A percentile compares a stretch with the other conserved stretches of the same genome.
Evolutionary conservation across 2,888 invertebrate species (phyloP).

Genomic region (Aphrophora alni): DNA sequence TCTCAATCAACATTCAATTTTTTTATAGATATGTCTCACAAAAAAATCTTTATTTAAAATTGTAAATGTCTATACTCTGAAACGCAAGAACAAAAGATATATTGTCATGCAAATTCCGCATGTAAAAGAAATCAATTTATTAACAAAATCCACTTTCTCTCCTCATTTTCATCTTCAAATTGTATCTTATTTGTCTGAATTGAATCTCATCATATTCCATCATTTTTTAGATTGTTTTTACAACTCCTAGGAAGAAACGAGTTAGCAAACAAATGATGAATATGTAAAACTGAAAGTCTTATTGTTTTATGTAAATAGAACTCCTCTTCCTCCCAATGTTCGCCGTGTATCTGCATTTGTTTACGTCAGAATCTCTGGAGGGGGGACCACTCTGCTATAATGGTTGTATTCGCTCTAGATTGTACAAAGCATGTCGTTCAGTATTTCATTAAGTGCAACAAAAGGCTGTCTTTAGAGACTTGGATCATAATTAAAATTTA

Average conservation of each 20-base stretch:
- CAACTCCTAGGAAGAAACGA: background rate
- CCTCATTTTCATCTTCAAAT: too few species aligned
- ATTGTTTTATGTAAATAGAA: background rate
- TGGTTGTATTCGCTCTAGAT: background rate
- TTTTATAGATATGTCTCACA: too few species aligned
- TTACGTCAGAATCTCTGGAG: background rate
- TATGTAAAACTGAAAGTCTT: background rate
- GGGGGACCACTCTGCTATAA: background rate
- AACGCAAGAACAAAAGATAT: too few species aligned
- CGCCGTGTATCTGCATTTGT: background rate
- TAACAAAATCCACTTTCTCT: too few species aligned
- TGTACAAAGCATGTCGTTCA: background rate
- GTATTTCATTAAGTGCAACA: background rate
- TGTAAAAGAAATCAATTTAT: too few species aligned
- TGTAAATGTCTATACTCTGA: too few species aligned
- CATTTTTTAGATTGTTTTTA: background rate
- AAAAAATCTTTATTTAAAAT: too few species aligned
- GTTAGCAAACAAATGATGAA: background rate
- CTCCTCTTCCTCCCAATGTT: too few species aligned
- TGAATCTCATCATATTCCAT: background rate
- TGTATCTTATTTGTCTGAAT: too few species aligned
- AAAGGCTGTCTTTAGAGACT: background rate
- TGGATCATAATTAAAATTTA: too few species aligned
- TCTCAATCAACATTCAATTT: too few species aligned
- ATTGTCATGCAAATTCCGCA: too few species aligned